Evolutionary conservation across 2,113 vertebrate species (phyloP).

Genomic region (Typhlomys cinereus): DNA sequence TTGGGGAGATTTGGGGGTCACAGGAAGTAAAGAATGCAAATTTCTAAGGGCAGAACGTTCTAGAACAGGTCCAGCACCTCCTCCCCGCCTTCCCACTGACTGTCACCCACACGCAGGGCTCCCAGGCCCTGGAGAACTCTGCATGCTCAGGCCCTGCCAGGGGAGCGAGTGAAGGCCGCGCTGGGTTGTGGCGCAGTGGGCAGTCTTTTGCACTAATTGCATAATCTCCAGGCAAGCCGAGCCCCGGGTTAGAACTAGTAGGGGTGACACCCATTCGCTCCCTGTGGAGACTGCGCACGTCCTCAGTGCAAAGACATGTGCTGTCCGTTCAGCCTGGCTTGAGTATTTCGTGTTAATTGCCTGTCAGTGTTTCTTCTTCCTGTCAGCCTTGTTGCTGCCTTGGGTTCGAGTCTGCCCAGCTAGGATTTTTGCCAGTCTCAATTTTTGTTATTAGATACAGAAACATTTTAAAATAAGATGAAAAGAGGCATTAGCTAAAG

Average conservation of each 20-base stretch:
- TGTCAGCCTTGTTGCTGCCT: background rate
- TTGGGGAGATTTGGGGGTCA: background rate
- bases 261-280: background rate
- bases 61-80: background rate
- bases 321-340: background rate
- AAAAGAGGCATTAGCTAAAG: background rate
- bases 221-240: background rate
- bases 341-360: background rate
- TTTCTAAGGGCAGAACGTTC: background rate
- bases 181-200: too few species aligned
- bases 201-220: background rate
- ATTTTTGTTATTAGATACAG: background rate
- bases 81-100: background rate
- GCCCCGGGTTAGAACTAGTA: too few species aligned
- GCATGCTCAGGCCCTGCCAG: background rate
- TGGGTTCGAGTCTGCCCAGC: background rate
- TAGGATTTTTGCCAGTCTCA: background rate
- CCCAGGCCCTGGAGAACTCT: background rate
- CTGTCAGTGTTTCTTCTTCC: background rate
- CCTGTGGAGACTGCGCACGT: background rate
- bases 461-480: background rate
- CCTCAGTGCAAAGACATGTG: background rate
- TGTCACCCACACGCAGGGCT: background rate
- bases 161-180: background rate
- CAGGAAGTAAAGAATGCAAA: background rate